Percentiles rank a stretch among this genome's conserved stretches.
Conservation (phyloP, 2,797 vertebrate species). For the Enteromius argenteus region DNA sequence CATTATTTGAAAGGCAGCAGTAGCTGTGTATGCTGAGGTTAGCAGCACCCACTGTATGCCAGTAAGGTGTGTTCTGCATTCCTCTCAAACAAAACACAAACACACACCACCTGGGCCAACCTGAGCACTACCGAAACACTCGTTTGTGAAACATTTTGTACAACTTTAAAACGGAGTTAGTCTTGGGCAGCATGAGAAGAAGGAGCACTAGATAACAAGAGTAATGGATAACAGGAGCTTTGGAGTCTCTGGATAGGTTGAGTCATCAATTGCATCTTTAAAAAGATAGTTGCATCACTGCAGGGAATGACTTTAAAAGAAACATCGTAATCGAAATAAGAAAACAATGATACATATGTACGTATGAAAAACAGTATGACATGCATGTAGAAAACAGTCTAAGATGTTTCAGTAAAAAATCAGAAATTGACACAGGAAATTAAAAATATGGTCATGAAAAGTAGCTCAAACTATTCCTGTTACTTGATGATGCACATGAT, state of each 20-base stretch:
- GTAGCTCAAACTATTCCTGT: neutral
- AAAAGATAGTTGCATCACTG: neutral
- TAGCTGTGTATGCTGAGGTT: constrained; percentile 14
- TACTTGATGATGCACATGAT: neutral
- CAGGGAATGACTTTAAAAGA: neutral
- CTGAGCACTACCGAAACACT: neutral
- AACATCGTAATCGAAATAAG: neutral
- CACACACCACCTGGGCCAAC: neutral
- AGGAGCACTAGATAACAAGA: neutral
- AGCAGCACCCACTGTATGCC: constrained; percentile 39
- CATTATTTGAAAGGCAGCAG: constrained; percentile 28
- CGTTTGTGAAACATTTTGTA: neutral
- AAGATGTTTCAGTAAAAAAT: neutral
- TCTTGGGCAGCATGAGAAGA: neutral
- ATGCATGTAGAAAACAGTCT: neutral
- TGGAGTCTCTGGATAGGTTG: neutral
- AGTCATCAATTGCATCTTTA: neutral
- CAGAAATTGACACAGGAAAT: neutral
- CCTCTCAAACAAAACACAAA: constrained; percentile 39
- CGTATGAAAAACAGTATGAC: neutral
- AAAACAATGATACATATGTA: neutral
- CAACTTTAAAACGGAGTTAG: neutral
- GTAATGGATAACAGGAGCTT: too few relatives aligned
- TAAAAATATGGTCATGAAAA: neutral
- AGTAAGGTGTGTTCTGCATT: constrained; percentile 55